Percentiles rank a stretch among this genome's conserved stretches.
Evolutionary conservation across 2,113 vertebrate genomes (phyloP).

Genomic region (Clarias gariepinus): DNA sequence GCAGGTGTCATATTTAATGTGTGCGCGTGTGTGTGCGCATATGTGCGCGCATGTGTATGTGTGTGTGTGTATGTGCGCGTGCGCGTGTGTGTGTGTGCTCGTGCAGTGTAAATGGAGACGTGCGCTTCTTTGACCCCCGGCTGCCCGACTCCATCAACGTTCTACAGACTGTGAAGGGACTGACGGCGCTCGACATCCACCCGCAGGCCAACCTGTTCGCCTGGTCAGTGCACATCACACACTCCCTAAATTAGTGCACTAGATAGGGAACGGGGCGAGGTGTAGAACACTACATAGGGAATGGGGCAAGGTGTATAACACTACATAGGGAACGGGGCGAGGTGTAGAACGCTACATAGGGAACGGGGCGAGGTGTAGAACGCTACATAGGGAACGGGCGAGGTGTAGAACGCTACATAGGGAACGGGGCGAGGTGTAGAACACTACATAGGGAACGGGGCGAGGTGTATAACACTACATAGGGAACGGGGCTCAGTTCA

Average conservation of each 20-base stretch:
- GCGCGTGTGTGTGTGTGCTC: not conserved
- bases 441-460: not conserved
- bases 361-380: too few species aligned
- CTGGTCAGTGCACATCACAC: conserved; percentile 77
- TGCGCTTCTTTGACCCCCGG: conserved; percentile 91
- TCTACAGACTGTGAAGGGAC: conserved; percentile 92
- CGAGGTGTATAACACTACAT: not conserved
- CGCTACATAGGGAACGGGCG: too few species aligned
- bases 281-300: not conserved
- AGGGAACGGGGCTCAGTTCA: too few species aligned
- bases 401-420: not conserved
- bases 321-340: not conserved
- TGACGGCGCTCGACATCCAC: conserved; percentile 95
- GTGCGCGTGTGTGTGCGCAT: not conserved
- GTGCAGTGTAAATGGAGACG: conserved; percentile 90
- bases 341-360: not conserved
- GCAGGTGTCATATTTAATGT: not conserved
- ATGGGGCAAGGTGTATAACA: not conserved
- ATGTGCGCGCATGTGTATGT: not conserved
- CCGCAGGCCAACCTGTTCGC: conserved; percentile 94
- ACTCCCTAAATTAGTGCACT: not conserved
- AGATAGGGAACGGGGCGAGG: not conserved
- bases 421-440: not conserved
- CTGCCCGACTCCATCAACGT: conserved; percentile 87
- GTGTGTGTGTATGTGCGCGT: conserved; percentile 4